phyloP scores from a whole-genome alignment of 1,140 invertebrate species.

The Drosophila oshimai region DNA sequence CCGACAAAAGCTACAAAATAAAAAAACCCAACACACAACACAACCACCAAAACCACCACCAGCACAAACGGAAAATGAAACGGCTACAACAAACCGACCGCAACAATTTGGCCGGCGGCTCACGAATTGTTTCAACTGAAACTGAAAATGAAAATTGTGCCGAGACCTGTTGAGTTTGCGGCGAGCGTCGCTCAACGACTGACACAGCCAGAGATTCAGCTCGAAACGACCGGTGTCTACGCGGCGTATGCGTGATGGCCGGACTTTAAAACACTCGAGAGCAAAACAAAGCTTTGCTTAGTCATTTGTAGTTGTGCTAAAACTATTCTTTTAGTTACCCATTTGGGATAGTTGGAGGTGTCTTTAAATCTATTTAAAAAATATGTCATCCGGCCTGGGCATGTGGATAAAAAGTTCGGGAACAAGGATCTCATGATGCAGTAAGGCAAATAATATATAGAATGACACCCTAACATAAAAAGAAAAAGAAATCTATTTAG shows the following conservation, averaged over 20 bases:
- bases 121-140: slow-evolving; percentile 13
- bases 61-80: slow-evolving; percentile 24
- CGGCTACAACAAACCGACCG: slow-evolving; percentile 26
- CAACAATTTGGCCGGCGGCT: slow-evolving; percentile 34
- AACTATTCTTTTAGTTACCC: background rate
- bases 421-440: no score
- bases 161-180: slow-evolving; percentile 54
- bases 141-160: background rate
- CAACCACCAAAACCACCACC: slow-evolving; percentile 22
- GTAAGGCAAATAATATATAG: no score
- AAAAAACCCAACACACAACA: background rate
- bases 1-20: background rate
- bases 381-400: no score
- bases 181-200: slow-evolving; percentile 56
- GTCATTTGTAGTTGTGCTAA: background rate
- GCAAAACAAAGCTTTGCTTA: slow-evolving; percentile 4
- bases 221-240: slow-evolving; percentile 3
- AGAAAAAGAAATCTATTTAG: no score
- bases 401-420: no score
- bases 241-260: slow-evolving; percentile 61
- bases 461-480: no score
- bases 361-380: background rate
- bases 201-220: slow-evolving; percentile 12
- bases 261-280: slow-evolving; percentile 37
- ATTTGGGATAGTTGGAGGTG: no score